These are phyloP conservation scores for Hypena proboscidalis DNA, from an alignment of 2,888 invertebrate genomes.

Conservation along the genomic window DNA sequence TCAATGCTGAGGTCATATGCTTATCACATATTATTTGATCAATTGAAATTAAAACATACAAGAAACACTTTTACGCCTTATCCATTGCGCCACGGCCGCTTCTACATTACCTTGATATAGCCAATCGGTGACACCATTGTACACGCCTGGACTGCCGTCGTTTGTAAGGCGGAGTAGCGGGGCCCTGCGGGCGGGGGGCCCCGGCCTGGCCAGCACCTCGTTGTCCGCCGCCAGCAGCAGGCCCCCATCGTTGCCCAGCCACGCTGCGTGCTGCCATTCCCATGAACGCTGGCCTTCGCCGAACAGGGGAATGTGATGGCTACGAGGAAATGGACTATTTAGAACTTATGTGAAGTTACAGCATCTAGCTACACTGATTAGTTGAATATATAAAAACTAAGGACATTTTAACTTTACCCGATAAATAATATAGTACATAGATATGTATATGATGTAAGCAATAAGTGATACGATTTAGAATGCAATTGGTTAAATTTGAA, in stretches of 20 bases:
- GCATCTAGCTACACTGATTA: not conserved
- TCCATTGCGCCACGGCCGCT: no score
- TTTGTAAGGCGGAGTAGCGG: constrained; percentile 89
- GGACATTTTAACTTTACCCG: no score
- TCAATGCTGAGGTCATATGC: no score
- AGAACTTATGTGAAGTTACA: not conserved
- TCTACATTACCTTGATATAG: constrained; percentile 92
- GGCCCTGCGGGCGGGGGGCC: constrained; percentile 88
- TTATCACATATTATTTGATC: no score
- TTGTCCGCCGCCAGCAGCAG: constrained; percentile 93
- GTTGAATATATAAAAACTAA: no score
- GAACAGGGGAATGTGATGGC: constrained; percentile 94
- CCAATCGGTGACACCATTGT: constrained; percentile 98
- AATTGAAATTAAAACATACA: not conserved
- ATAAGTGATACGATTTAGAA: no score
- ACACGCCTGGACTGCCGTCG: constrained; percentile 92
- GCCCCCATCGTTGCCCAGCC: constrained; percentile 92
- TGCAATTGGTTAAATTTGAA: no score
- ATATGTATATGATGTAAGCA: no score
- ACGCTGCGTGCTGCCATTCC: constrained; percentile 93
- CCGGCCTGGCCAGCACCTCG: constrained; percentile 93
- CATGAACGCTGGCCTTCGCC: constrained; percentile 89
- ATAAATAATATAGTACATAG: no score
- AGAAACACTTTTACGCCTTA: no score
- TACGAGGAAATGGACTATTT: constrained; percentile 50